Percentiles rank a stretch among this genome's conserved stretches.
Conservation (phyloP, 2,888 invertebrate species). For the Diaperis boleti region DNA sequence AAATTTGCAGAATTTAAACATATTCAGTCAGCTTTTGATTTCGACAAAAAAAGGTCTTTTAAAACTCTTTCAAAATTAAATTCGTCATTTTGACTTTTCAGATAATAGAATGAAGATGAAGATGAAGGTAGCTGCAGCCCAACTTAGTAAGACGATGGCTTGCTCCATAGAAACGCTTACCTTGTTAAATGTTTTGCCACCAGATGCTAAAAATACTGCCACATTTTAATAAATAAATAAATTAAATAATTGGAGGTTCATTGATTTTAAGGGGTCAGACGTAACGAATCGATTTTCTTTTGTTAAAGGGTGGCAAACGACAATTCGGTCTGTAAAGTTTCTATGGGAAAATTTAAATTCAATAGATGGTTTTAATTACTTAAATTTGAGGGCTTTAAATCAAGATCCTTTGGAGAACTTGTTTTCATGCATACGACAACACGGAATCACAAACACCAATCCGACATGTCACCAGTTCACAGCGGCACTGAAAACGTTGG, state of each 20-base stretch:
- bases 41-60: slow-evolving; percentile 7
- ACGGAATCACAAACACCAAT: no score
- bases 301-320: background rate
- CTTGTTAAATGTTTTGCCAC: background rate
- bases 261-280: background rate
- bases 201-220: background rate
- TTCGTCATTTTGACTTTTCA: background rate
- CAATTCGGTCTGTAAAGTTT: background rate
- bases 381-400: background rate
- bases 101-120: slow-evolving; percentile 5
- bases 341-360: background rate
- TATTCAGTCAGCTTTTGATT: slow-evolving; percentile 3
- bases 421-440: no score
- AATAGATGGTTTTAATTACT: background rate
- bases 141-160: background rate
- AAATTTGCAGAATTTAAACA: slow-evolving; percentile 15
- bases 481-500: no score
- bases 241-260: background rate
- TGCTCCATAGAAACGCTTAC: background rate
- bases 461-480: no score
- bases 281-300: background rate
- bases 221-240: background rate
- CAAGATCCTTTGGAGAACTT: no score
- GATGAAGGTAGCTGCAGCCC: background rate
- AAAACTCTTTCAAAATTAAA: slow-evolving; percentile 1